Evolutionary conservation across 2,113 vertebrate species (phyloP).

Genomic region (Centrocercus urophasianus): DNA sequence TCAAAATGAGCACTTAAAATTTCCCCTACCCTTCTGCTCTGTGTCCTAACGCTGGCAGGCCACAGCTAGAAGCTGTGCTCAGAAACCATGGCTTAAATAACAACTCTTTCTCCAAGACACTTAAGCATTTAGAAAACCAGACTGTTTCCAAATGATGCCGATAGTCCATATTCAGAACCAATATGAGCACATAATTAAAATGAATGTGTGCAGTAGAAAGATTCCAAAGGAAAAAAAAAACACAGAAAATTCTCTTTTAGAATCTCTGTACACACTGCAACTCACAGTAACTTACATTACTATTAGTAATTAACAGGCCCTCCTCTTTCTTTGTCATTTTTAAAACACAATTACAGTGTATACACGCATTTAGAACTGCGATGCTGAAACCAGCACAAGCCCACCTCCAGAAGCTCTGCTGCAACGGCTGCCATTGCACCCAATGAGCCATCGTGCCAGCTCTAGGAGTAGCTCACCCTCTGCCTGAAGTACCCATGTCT

Average conservation of each 20-base stretch:
- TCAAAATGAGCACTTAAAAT: neutral
- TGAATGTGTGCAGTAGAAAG: neutral
- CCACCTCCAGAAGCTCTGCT: neutral
- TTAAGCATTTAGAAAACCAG: neutral
- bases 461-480: neutral
- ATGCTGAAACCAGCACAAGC: conserved; percentile 24
- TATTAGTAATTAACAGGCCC: conserved; percentile 47
- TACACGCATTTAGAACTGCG: neutral
- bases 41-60: neutral
- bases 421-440: neutral
- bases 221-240: neutral
- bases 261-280: conserved; percentile 13
- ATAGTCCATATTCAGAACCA: neutral
- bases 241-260: conserved; percentile 10
- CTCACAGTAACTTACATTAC: conserved; percentile 45
- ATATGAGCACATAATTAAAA: neutral
- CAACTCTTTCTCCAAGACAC: neutral
- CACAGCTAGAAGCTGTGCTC: neutral
- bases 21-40: neutral
- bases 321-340: conserved; percentile 50
- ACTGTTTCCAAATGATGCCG: neutral
- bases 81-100: neutral
- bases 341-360: conserved; percentile 35
- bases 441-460: neutral
- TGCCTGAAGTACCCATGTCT: neutral